Evolutionary conservation across 2,797 vertebrate genomes (phyloP).

Genomic region (Gallirallus australis): DNA sequence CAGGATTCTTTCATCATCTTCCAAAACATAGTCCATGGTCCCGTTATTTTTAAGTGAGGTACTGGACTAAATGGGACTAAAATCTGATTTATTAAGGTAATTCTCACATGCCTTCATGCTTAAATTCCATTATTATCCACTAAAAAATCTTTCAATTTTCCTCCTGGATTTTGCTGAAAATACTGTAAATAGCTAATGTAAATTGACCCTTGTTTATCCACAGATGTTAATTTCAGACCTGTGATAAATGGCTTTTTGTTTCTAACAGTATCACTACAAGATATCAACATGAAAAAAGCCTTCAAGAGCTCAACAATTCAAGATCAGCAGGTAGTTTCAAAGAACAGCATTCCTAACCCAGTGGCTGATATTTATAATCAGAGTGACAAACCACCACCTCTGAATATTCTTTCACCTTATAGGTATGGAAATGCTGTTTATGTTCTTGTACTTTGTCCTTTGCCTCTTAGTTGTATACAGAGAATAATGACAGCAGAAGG

Average conservation of each 20-base stretch:
- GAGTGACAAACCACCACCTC: slow-evolving; percentile 95
- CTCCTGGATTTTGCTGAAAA: not conserved
- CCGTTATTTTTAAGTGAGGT: not conserved
- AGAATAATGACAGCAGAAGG: not conserved
- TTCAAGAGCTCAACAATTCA: slow-evolving; percentile 96
- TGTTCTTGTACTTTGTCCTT: not conserved
- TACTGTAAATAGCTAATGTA: not conserved
- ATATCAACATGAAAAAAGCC: slow-evolving; percentile 99
- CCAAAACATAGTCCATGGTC: not conserved
- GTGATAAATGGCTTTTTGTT: slow-evolving; percentile 14
- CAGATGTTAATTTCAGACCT: not conserved
- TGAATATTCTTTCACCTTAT: slow-evolving; percentile 93
- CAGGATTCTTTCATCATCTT: not conserved
- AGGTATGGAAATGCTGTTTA: slow-evolving; percentile 78
- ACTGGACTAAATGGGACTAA: not conserved
- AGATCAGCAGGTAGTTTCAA: slow-evolving; percentile 98
- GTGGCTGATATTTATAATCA: slow-evolving; percentile 93
- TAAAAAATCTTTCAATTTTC: not conserved
- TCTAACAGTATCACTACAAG: slow-evolving; percentile 92
- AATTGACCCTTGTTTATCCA: not conserved
- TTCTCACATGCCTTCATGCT: not conserved
- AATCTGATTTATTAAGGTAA: not conserved
- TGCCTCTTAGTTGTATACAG: not conserved
- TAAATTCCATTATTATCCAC: not conserved
- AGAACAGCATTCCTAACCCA: slow-evolving; percentile 92